A percentile compares a stretch with the other conserved stretches of the same genome.
Conservation (phyloP, 2,888 invertebrate species). For the Pheosia tremula region DNA sequence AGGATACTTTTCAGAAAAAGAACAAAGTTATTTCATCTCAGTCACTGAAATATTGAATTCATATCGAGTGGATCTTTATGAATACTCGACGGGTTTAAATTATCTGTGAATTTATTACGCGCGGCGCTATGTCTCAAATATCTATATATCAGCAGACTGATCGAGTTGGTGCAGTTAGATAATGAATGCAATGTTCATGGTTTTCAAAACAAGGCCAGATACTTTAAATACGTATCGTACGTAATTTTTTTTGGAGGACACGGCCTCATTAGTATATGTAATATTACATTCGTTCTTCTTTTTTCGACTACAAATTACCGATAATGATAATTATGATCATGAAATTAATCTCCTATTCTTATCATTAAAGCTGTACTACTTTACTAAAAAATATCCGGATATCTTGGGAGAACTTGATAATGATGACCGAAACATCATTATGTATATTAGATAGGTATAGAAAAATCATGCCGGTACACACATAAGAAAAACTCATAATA, state of each 20-base stretch:
- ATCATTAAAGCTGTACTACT: no score
- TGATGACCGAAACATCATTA: no score
- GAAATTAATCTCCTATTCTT: no score
- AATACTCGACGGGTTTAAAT: conserved; percentile 48
- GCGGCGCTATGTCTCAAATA: conserved; percentile 18
- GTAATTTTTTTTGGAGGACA: conserved; percentile 7
- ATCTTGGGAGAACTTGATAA: no score
- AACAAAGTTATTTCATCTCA: conserved; percentile 54
- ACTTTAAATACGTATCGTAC: conserved; percentile 25
- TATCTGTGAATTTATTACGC: conserved; percentile 37
- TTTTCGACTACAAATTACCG: no score
- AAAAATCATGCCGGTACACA: no score
- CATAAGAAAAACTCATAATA: no score
- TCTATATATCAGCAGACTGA: conserved; percentile 24
- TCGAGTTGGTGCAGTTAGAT: conserved; percentile 29
- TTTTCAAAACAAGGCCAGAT: conserved; percentile 23
- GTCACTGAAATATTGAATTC: conserved; percentile 50
- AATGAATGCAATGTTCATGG: conserved; percentile 35
- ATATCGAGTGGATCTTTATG: conserved; percentile 46
- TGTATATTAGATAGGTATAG: no score
- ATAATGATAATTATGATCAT: no score
- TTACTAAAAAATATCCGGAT: no score
- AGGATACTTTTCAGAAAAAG: conserved; percentile 46
- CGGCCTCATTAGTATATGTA: background rate
- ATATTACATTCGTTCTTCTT: no score